Percentiles rank a stretch among this genome's conserved stretches.
Evolutionary conservation across 2,797 vertebrate species (phyloP).

Genomic region (Sebastes steindachneri): DNA sequence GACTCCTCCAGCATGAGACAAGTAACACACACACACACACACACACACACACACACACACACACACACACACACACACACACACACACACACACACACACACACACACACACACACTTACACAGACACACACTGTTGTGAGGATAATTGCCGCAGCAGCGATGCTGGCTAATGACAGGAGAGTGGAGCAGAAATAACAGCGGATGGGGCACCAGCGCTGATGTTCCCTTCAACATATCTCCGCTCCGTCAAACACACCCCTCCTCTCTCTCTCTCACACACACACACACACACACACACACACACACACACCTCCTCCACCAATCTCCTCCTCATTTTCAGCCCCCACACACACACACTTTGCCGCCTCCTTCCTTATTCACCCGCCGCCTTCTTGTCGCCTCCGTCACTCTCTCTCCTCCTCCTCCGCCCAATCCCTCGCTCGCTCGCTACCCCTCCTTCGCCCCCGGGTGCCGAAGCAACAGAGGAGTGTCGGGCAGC

Average conservation of each 20-base stretch:
- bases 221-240: constrained; percentile 48
- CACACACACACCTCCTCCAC: neutral
- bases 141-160: constrained; percentile 60
- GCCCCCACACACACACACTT: neutral
- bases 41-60: too few relatives aligned
- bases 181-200: constrained; percentile 64
- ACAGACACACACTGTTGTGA: constrained; percentile 32
- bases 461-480: constrained; percentile 55
- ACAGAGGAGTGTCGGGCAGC: constrained; percentile 53
- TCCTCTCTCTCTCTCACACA: neutral
- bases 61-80: too few relatives aligned
- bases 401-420: constrained; percentile 45
- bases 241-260: constrained; percentile 26
- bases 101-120: neutral
- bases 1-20: constrained; percentile 34
- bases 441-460: constrained; percentile 19
- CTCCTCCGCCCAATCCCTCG: constrained; percentile 17
- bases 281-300: neutral
- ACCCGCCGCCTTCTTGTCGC: constrained; percentile 44
- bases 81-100: too few relatives aligned
- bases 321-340: constrained; percentile 11
- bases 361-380: constrained; percentile 35
- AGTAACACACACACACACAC: neutral
- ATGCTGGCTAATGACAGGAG: constrained; percentile 63
- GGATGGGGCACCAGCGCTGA: constrained; percentile 37